Percentiles rank a stretch among this genome's conserved stretches.
phyloP scores from a whole-genome alignment of 2,888 invertebrate species.

The Lepidochitona cinerea region DNA sequence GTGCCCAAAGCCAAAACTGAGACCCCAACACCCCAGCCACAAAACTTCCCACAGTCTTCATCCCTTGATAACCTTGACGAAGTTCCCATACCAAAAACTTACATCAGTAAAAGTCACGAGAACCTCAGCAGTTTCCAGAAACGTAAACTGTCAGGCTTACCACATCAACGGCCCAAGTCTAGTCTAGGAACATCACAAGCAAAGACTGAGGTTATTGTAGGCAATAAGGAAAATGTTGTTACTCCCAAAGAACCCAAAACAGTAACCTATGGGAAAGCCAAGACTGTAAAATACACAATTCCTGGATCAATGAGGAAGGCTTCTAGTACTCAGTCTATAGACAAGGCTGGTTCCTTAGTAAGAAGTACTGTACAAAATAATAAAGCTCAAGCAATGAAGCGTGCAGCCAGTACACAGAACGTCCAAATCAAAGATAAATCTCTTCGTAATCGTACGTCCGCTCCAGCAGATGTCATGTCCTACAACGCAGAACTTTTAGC shows the following conservation, averaged over 20 bases:
- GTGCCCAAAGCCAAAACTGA: neutral
- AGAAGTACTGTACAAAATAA: constrained; percentile 24
- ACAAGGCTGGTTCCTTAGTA: constrained; percentile 43
- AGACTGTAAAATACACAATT: neutral
- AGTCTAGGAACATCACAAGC: constrained; percentile 29
- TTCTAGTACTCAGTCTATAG: constrained; percentile 66
- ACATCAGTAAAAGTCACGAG: constrained; percentile 67
- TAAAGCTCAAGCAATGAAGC: constrained; percentile 54
- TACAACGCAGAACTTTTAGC: constrained; percentile 70
- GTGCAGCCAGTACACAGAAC: constrained; percentile 68
- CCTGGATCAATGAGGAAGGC: constrained; percentile 58
- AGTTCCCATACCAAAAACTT: constrained; percentile 46
- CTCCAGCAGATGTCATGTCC: constrained; percentile 67
- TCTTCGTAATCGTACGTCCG: constrained; percentile 58
- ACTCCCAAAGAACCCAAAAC: constrained; percentile 32
- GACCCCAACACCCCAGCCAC: neutral
- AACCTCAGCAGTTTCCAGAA: constrained; percentile 60
- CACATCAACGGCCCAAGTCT: constrained; percentile 35
- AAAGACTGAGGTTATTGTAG: constrained; percentile 16
- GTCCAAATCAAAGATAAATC: constrained; percentile 58
- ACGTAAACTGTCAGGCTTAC: constrained; percentile 39
- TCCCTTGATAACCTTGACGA: constrained; percentile 31
- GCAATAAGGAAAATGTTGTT: constrained; percentile 58
- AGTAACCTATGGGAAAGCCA: constrained; percentile 42
- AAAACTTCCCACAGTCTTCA: constrained; percentile 16